Percentiles rank a stretch among this genome's conserved stretches.
These are phyloP conservation scores for Dinocampus coccinellae DNA, from an alignment of 2,888 invertebrate genomes.

Conservation along the genomic window DNA sequence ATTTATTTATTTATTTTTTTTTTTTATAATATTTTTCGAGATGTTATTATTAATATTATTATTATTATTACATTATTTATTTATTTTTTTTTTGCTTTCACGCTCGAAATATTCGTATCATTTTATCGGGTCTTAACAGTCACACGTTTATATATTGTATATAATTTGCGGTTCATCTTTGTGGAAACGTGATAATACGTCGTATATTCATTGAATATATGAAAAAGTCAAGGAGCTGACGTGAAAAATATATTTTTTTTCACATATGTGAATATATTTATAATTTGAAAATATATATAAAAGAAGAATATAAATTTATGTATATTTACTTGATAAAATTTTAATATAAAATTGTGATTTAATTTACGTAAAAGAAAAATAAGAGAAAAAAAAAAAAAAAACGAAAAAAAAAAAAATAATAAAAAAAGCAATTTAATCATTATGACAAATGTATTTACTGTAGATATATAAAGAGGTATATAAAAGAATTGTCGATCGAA, in stretches of 20 bases:
- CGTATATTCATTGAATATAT: background rate
- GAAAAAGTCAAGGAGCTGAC: background rate
- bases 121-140: constrained; percentile 8
- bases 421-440: too few relatives aligned
- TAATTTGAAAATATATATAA: background rate
- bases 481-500: constrained; percentile 55
- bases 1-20: too few relatives aligned
- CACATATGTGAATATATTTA: constrained; percentile 1
- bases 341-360: background rate
- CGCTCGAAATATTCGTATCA: background rate
- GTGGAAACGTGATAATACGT: constrained; percentile 62
- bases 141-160: background rate
- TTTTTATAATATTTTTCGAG: background rate
- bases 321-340: too few relatives aligned
- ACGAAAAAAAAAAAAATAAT: too few relatives aligned
- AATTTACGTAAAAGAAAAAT: background rate
- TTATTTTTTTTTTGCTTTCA: background rate
- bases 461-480: too few relatives aligned
- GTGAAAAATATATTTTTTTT: background rate
- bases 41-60: background rate
- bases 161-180: constrained; percentile 55
- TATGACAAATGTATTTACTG: too few relatives aligned
- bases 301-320: too few relatives aligned
- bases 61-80: background rate
- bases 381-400: too few relatives aligned